A percentile compares a stretch with the other conserved stretches of the same genome.
Conservation (phyloP, 2,797 vertebrate species). For the Thunnus albacares region DNA sequence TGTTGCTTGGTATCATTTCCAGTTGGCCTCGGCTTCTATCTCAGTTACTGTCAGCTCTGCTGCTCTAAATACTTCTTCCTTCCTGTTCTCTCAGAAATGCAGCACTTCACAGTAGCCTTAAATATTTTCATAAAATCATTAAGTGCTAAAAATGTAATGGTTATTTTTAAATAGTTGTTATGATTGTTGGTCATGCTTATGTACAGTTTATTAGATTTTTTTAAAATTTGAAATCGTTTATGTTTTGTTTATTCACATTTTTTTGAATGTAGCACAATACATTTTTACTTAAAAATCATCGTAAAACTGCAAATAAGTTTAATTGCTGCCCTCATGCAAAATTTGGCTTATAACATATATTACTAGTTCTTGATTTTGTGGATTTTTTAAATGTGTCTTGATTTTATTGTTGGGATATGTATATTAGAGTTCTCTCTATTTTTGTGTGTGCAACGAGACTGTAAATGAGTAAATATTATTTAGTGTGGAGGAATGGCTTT, state of each 20-base stretch:
- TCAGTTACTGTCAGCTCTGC: constrained; percentile 54
- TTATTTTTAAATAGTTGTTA: neutral
- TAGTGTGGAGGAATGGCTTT: neutral
- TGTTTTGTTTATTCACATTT: constrained; percentile 8
- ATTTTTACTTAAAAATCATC: neutral
- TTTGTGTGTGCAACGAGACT: constrained; percentile 40
- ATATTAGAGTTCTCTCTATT: constrained; percentile 17
- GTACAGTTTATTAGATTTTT: constrained; percentile 23
- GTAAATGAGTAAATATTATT: constrained; percentile 23
- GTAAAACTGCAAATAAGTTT: constrained; percentile 21
- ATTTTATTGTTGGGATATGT: constrained; percentile 24
- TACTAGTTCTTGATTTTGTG: neutral
- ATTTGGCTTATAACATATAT: neutral
- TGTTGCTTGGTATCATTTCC: constrained; percentile 27
- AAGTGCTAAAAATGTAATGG: constrained; percentile 29
- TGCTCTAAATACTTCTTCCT: constrained; percentile 30
- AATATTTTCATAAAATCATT: neutral
- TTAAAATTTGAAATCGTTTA: neutral
- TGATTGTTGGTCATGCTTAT: neutral
- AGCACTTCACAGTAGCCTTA: constrained; percentile 56
- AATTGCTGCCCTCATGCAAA: constrained; percentile 29
- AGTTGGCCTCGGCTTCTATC: constrained; percentile 12
- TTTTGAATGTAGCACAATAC: constrained; percentile 45
- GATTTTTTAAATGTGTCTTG: constrained; percentile 9
- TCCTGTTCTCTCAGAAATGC: constrained; percentile 29